A percentile compares a stretch with the other conserved stretches of the same genome.
phyloP scores from a whole-genome alignment of 2,113 vertebrate species.

The Gallinago media region DNA sequence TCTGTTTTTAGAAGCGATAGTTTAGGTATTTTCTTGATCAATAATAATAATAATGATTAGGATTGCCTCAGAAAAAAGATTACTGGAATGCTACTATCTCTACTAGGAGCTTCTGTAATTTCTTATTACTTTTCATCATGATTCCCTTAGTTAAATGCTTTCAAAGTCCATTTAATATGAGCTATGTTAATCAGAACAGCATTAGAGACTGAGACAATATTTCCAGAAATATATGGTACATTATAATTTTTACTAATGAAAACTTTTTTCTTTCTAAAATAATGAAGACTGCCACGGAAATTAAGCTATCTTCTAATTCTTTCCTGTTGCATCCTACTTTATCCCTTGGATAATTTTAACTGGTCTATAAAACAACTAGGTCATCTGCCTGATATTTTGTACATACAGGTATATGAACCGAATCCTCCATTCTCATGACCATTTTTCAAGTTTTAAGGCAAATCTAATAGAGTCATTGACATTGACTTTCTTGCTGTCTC shows the following conservation, averaged over 20 bases:
- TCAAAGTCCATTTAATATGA: not conserved
- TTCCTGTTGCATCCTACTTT: not conserved
- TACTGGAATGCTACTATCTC: not conserved
- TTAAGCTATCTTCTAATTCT: not conserved
- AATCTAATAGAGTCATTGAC: not conserved
- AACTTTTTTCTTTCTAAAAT: not conserved
- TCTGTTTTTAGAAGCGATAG: not conserved
- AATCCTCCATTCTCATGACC: not conserved
- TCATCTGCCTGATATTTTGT: not conserved
- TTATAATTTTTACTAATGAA: not conserved
- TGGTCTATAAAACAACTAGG: not conserved
- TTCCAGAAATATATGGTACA: not conserved
- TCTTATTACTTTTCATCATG: not conserved
- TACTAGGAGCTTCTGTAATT: not conserved
- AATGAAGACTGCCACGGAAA: not conserved
- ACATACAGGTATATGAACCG: fast-evolving
- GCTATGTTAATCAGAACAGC: not conserved
- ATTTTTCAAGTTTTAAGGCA: not conserved
- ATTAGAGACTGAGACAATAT: not conserved
- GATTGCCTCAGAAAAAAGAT: not conserved
- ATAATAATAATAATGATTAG: not conserved
- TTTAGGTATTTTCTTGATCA: not conserved
- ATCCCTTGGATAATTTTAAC: not conserved
- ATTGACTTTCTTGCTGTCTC: not conserved
- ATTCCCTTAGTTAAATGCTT: not conserved